phyloP scores from a whole-genome alignment of 2,797 vertebrate genomes.

The Paedocypris micromegethes region DNA sequence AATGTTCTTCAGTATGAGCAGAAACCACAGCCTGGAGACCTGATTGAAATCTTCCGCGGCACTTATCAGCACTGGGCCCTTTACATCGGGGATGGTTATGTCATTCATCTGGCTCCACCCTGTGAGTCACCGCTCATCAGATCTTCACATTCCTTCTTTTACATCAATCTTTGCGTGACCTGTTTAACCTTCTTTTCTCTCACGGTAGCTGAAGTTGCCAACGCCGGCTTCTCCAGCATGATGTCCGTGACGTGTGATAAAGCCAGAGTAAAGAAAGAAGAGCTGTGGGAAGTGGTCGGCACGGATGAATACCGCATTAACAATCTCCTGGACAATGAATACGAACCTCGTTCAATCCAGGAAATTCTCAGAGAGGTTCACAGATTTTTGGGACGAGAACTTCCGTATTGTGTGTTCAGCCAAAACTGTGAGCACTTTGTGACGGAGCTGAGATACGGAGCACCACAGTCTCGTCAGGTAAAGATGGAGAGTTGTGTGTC shows the following conservation, averaged over 20 bases:
- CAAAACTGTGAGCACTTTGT: slow-evolving; percentile 86
- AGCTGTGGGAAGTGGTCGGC: slow-evolving; percentile 66
- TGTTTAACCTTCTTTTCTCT: neutral
- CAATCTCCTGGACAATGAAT: slow-evolving; percentile 71
- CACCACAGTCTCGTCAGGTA: slow-evolving; percentile 76
- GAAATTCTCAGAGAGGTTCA: slow-evolving; percentile 67
- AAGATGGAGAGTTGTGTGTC: neutral
- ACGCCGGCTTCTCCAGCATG: slow-evolving; percentile 64
- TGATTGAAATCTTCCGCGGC: slow-evolving; percentile 70
- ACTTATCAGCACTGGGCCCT: slow-evolving; percentile 74
- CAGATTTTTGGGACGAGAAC: slow-evolving; percentile 56
- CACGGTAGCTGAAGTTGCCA: slow-evolving; percentile 60
- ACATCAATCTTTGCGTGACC: no score
- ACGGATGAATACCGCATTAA: slow-evolving; percentile 66
- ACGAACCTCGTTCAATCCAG: slow-evolving; percentile 46
- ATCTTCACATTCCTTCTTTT: neutral
- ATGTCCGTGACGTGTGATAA: slow-evolving; percentile 74
- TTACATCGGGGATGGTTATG: slow-evolving; percentile 67
- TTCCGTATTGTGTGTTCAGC: slow-evolving; percentile 67
- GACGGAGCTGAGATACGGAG: slow-evolving; percentile 76
- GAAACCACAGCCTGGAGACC: slow-evolving; percentile 67
- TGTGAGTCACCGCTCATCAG: slow-evolving; percentile 56
- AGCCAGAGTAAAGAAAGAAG: slow-evolving; percentile 74
- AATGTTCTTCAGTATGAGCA: slow-evolving; percentile 52
- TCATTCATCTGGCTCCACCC: slow-evolving; percentile 72